Conservation (phyloP, 2,113 vertebrate species). For the Epinephelus cyanopodus region DNA sequence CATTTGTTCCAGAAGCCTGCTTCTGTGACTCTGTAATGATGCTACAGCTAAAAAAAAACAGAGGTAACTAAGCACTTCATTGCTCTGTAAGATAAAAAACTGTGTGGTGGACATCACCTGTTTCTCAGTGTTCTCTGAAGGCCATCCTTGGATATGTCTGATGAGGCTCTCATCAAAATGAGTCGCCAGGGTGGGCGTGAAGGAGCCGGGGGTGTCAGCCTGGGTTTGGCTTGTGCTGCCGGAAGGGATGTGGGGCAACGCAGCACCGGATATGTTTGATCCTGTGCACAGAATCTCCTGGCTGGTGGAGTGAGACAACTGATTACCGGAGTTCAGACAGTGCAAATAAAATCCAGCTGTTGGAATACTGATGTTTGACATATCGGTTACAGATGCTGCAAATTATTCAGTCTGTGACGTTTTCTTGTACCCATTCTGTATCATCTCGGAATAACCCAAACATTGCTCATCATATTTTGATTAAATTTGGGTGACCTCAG, state of each 20-base stretch:
- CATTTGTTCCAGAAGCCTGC: neutral
- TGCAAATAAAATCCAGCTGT: neutral
- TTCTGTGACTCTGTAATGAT: neutral
- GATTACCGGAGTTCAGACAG: neutral
- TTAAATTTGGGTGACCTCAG: neutral
- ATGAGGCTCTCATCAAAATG: slow-evolving; percentile 98
- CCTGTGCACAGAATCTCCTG: slow-evolving; percentile 92
- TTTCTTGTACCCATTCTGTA: neutral
- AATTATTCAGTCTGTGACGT: neutral
- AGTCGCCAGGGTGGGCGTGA: slow-evolving; percentile 94
- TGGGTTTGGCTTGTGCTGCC: slow-evolving; percentile 73
- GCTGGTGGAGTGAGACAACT: slow-evolving; percentile 81
- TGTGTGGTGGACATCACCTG: slow-evolving; percentile 83
- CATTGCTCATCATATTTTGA: neutral
- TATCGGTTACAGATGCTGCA: neutral
- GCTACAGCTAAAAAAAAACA: neutral
- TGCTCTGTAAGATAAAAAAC: neutral
- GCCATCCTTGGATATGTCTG: slow-evolving; percentile 98
- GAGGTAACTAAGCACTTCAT: neutral
- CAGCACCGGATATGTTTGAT: slow-evolving; percentile 86
- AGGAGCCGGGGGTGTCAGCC: slow-evolving; percentile 86
- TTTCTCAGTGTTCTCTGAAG: slow-evolving; percentile 97
- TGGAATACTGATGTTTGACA: neutral
- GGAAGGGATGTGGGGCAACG: slow-evolving; percentile 47
- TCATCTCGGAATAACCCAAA: neutral